Percentiles rank a stretch among this genome's conserved stretches.
These are phyloP conservation scores for Philhelius pedissequus DNA, from an alignment of 2,888 invertebrate species.

Conservation along the genomic window DNA sequence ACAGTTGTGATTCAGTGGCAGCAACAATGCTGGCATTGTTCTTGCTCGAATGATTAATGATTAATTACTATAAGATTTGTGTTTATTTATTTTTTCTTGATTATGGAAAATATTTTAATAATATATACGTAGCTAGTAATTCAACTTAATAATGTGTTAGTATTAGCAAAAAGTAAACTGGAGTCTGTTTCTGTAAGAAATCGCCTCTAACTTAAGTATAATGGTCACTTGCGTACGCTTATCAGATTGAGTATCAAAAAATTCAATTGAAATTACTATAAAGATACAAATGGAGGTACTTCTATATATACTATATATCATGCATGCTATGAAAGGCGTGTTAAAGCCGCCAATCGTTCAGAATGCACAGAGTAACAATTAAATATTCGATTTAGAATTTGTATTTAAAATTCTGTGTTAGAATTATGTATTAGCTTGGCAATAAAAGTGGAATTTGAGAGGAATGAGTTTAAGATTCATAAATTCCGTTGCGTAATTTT, in stretches of 20 bases:
- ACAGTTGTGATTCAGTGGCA: constrained; percentile 47
- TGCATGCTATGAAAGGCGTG: neutral
- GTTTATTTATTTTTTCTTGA: neutral
- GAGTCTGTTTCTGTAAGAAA: neutral
- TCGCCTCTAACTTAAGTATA: neutral
- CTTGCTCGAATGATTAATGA: constrained; percentile 29
- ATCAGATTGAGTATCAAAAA: neutral
- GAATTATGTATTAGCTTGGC: neutral
- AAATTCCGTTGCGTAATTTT: neutral
- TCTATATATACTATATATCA: neutral
- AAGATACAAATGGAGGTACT: too few species aligned
- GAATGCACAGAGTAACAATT: neutral
- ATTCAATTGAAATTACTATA: neutral
- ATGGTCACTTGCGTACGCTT: neutral
- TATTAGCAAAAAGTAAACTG: neutral
- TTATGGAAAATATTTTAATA: neutral
- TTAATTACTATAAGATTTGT: neutral
- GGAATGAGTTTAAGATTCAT: neutral
- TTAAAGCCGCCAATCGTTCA: neutral
- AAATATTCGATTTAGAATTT: neutral
- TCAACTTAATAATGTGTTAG: neutral
- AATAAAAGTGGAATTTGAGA: neutral
- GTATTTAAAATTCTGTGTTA: neutral
- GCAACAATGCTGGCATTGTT: constrained; percentile 39
- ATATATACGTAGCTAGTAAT: neutral